Conservation (phyloP, 2,888 invertebrate genomes). For the Eupithecia dodoneata region DNA sequence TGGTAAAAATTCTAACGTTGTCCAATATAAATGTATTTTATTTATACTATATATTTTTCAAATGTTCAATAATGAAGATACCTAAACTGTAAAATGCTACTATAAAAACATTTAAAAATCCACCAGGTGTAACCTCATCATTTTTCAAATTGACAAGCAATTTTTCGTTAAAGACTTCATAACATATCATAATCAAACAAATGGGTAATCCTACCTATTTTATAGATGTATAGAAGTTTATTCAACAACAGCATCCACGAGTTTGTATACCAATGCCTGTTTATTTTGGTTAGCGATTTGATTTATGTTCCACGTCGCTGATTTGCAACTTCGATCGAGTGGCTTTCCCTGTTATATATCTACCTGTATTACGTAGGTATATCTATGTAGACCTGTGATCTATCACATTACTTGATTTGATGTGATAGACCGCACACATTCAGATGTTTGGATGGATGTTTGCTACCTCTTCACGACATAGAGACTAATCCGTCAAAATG, state of each 20-base stretch:
- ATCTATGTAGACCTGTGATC: neutral
- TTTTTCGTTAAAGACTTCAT: neutral
- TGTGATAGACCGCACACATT: no score
- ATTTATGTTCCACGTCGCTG: slow-evolving; percentile 31
- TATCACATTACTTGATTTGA: no score
- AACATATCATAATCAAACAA: neutral
- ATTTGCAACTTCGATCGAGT: slow-evolving; percentile 34
- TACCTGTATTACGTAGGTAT: neutral
- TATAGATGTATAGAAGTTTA: slow-evolving; percentile 2
- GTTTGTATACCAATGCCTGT: slow-evolving; percentile 10
- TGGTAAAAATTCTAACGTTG: no score
- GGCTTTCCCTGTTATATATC: slow-evolving; percentile 19
- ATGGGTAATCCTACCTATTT: neutral
- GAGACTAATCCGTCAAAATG: no score
- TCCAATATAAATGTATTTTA: no score
- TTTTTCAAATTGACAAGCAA: neutral
- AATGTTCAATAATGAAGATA: no score
- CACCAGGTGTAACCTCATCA: neutral
- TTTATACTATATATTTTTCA: no score
- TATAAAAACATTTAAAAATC: no score
- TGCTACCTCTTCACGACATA: no score
- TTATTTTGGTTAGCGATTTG: slow-evolving; percentile 30
- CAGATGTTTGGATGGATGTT: no score
- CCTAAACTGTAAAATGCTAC: neutral
- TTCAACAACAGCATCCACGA: slow-evolving; percentile 5